Evolutionary conservation across 2,888 invertebrate species (phyloP), one percentile per base, ranked within the genome.

Genomic region (Endomychus coccineus): DNA sequence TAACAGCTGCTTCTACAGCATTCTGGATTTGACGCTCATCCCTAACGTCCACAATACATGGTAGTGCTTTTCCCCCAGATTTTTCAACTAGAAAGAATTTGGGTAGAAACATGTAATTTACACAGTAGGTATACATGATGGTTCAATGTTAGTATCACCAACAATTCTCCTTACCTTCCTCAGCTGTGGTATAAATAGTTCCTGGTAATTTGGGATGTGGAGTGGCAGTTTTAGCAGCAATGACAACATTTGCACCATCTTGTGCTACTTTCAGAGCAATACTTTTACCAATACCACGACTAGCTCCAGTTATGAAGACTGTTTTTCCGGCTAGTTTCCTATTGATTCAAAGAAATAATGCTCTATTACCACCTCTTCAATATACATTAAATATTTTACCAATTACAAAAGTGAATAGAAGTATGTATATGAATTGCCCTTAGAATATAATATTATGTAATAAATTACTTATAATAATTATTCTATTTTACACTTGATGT

Each of bases 301-400:
- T 94, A 10, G 91, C 96, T 27, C 97, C 97, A 16, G 95, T 94
- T 48, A 97, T 89, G 58, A 96, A 94, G 36, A 94, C 68, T 2
- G 96, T 96, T 48, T 82, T 80, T 2, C 95, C 95, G 45, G 88
- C 87, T 46, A 86, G 68, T 67, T 78, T 79, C 35, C 82, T 80
- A 48, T n/a, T n/a, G n/a, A n/a, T n/a, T n/a, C n/a, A n/a, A n/a
- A n/a, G n/a, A n/a, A n/a, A n/a, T n/a, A n/a, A n/a, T n/a, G n/a
- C n/a, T n/a, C n/a, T n/a, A n/a, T n/a, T n/a, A n/a, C n/a, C n/a
- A n/a, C n/a, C n/a, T n/a, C n/a, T n/a, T n/a, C n/a, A n/a, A n/a
- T n/a, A n/a, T n/a, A n/a, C n/a, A n/a, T n/a, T n/a, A n/a, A n/a
- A n/a, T n/a, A n/a, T n/a, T n/a, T n/a, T n/a, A n/a, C n/a, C n/a